Conservation (phyloP, 2,888 invertebrate species). For the Dorcus parallelipipedus region DNA sequence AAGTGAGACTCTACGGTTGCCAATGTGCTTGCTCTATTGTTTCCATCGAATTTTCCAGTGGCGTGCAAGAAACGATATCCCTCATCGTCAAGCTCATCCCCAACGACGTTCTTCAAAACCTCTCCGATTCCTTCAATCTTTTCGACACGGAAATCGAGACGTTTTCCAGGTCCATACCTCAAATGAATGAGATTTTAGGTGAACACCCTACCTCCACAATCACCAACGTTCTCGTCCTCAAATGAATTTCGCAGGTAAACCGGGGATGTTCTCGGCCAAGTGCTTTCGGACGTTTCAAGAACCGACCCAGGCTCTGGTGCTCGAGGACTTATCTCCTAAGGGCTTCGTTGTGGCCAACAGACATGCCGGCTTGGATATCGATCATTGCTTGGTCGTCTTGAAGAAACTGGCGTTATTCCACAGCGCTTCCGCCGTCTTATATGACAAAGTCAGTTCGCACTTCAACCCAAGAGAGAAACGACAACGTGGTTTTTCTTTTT, state of each 20-base stretch:
- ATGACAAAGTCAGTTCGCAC: slow-evolving; percentile 49
- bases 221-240: too few relatives aligned
- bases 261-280: slow-evolving; percentile 35
- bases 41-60: slow-evolving; percentile 17
- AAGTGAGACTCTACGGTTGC: background rate
- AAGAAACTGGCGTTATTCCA: slow-evolving; percentile 55
- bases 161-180: slow-evolving; percentile 47
- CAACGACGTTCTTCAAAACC: slow-evolving; percentile 45
- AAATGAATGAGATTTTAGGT: slow-evolving; percentile 47
- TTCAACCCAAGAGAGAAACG: too few relatives aligned
- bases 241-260: slow-evolving; percentile 23
- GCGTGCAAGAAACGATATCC: slow-evolving; percentile 29
- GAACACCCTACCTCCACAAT: background rate
- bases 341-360: slow-evolving; percentile 56
- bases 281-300: slow-evolving; percentile 38
- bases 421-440: slow-evolving; percentile 54
- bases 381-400: slow-evolving; percentile 52
- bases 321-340: slow-evolving; percentile 57
- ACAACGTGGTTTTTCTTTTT: too few relatives aligned
- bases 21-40: too few relatives aligned
- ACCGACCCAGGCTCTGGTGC: slow-evolving; percentile 44
- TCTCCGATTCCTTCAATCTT: slow-evolving; percentile 48
- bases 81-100: slow-evolving; percentile 41
- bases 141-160: slow-evolving; percentile 50
- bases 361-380: slow-evolving; percentile 53